Evolutionary conservation across 2,797 vertebrate species (phyloP).

Genomic region (Pseudochirops corinnae): DNA sequence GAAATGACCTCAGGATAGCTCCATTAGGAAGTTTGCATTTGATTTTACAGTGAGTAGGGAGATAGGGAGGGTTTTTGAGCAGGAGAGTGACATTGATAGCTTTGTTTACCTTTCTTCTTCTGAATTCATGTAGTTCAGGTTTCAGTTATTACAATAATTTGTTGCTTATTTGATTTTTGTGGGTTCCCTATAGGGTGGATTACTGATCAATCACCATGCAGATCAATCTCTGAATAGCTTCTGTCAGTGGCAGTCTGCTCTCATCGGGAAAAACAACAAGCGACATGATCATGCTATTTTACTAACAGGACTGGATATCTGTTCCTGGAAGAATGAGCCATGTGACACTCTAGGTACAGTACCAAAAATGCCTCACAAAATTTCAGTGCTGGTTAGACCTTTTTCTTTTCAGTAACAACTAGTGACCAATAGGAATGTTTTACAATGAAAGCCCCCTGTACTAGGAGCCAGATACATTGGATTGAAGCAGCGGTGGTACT

Average conservation of each 20-base stretch:
- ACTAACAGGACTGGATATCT: constrained; percentile 98
- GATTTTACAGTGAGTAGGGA: background rate
- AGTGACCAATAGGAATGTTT: background rate
- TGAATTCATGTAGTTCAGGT: background rate
- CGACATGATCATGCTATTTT: constrained; percentile 97
- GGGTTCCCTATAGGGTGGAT: constrained; percentile 88
- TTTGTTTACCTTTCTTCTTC: background rate
- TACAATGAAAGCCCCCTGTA: background rate
- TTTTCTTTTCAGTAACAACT: constrained; percentile 11
- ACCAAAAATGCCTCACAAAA: background rate
- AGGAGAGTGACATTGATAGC: background rate
- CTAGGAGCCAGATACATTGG: background rate
- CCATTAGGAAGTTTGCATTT: background rate
- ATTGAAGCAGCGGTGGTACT: background rate
- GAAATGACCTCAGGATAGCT: background rate
- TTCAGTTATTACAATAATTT: background rate
- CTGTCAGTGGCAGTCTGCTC: constrained; percentile 98
- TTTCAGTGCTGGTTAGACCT: background rate
- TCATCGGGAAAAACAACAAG: constrained; percentile 94
- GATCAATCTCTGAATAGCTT: constrained; percentile 98
- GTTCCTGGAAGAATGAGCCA: constrained; percentile 99
- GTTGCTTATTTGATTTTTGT: constrained; percentile 43
- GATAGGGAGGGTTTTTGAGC: background rate
- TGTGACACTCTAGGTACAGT: constrained; percentile 95
- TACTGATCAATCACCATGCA: constrained; percentile 95